Percentiles rank a stretch among this genome's conserved stretches.
Evolutionary conservation across 1,140 invertebrate species (phyloP).

Genomic region (Paraescarpia echinospica): DNA sequence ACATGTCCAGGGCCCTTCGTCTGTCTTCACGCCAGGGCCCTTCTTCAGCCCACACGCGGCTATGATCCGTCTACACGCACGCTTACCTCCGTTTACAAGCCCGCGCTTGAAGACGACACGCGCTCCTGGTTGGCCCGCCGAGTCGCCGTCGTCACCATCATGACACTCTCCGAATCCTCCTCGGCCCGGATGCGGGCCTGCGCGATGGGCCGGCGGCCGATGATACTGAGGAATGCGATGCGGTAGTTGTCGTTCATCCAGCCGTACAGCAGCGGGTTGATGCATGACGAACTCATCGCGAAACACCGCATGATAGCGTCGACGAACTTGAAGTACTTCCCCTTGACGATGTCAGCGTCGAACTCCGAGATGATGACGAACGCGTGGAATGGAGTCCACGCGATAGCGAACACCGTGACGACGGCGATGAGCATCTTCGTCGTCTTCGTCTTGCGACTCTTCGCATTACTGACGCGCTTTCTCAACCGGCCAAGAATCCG

Average conservation of each 20-base stretch:
- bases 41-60: neutral
- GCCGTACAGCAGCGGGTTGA: conserved; percentile 38
- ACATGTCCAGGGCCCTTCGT: neutral
- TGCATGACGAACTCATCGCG: conserved; percentile 57
- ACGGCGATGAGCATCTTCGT: conserved; percentile 45
- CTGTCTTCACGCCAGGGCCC: neutral
- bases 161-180: conserved; percentile 13
- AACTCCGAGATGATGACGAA: conserved; percentile 59
- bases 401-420: conserved; percentile 49
- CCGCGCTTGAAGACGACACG: neutral
- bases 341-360: conserved; percentile 44
- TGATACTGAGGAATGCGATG: conserved; percentile 28
- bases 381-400: conserved; percentile 56
- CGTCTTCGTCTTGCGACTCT: conserved; percentile 31
- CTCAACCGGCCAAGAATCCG: conserved; percentile 27
- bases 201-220: conserved; percentile 8
- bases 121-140: neutral
- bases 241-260: conserved; percentile 39
- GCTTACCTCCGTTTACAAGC: neutral
- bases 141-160: neutral
- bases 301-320: conserved; percentile 57
- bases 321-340: conserved; percentile 51
- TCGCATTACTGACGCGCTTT: neutral
- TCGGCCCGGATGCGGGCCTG: neutral
- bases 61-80: neutral